A percentile compares a stretch with the other conserved stretches of the same genome.
Evolutionary conservation across 2,888 invertebrate species (phyloP).

Genomic region (Diploptera punctata): DNA sequence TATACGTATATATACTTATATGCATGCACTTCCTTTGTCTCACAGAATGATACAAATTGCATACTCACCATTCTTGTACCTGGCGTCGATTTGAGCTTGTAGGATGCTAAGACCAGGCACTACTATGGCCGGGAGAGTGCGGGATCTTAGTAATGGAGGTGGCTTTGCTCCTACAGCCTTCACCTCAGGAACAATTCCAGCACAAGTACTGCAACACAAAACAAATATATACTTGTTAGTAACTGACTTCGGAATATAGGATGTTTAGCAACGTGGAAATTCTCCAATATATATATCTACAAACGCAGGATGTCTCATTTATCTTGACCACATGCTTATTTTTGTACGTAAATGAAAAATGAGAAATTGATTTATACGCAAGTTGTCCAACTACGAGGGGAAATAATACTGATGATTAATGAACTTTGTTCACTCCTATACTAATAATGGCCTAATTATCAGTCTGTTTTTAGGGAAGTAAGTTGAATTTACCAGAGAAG

Average conservation of each 20-base stretch:
- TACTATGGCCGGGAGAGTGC: constrained; percentile 87
- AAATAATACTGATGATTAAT: too few relatives aligned
- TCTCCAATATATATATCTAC: not conserved
- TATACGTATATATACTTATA: too few relatives aligned
- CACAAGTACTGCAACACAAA: constrained; percentile 23
- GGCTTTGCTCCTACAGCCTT: constrained; percentile 57
- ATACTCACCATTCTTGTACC: constrained; percentile 59
- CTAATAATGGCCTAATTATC: too few relatives aligned
- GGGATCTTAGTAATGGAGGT: constrained; percentile 80
- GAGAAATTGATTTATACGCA: too few relatives aligned
- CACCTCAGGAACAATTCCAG: constrained; percentile 37
- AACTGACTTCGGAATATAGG: not conserved
- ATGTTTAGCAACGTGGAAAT: not conserved
- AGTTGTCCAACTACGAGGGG: too few relatives aligned
- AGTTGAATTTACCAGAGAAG: too few relatives aligned
- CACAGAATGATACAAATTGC: too few relatives aligned
- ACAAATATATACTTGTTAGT: not conserved
- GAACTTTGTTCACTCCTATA: too few relatives aligned
- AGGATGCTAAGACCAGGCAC: constrained; percentile 84
- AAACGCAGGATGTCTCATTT: not conserved
- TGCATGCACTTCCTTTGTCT: too few relatives aligned
- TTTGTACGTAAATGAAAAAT: too few relatives aligned
- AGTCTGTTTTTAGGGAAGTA: too few relatives aligned
- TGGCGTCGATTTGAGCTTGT: constrained; percentile 81
- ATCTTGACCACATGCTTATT: too few relatives aligned